Percentiles rank a stretch among this genome's conserved stretches.
Conservation (phyloP, 2,113 vertebrate species). For the Pleuronectes platessa region DNA sequence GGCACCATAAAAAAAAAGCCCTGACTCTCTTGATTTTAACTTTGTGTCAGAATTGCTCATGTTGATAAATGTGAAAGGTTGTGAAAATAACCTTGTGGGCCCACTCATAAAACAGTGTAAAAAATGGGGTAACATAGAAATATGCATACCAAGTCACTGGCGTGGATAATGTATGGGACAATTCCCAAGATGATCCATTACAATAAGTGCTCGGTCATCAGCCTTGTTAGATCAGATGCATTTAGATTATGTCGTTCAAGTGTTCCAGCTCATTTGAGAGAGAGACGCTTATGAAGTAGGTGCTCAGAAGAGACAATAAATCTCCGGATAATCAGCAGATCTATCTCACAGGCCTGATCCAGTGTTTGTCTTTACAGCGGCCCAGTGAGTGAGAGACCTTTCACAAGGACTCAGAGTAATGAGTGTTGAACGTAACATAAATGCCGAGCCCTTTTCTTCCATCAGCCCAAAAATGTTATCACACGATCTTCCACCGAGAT, state of each 20-base stretch:
- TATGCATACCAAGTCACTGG: constrained; percentile 25
- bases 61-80: constrained; percentile 46
- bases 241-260: constrained; percentile 6
- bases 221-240: constrained; percentile 21
- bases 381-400: constrained; percentile 10
- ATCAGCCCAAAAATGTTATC: constrained; percentile 69
- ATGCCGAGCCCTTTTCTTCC: constrained; percentile 47
- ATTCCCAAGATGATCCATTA: constrained; percentile 17
- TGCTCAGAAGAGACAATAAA: constrained; percentile 13
- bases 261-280: constrained; percentile 29
- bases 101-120: constrained; percentile 26
- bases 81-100: constrained; percentile 33
- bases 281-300: neutral
- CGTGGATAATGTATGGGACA: constrained; percentile 26
- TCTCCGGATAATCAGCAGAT: constrained; percentile 4
- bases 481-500: constrained; percentile 55
- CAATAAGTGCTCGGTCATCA: constrained; percentile 12
- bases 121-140: constrained; percentile 18
- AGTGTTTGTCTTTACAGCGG: constrained; percentile 16
- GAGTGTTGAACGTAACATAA: constrained; percentile 30
- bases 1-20: constrained; percentile 35
- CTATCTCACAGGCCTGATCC: neutral
- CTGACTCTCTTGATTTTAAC: constrained; percentile 34
- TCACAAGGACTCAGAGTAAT: constrained; percentile 25
- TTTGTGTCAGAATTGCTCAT: constrained; percentile 45